A percentile compares a stretch with the other conserved stretches of the same genome.
Conservation (phyloP, 2,888 invertebrate genomes). For the Amphipoea oculea region DNA sequence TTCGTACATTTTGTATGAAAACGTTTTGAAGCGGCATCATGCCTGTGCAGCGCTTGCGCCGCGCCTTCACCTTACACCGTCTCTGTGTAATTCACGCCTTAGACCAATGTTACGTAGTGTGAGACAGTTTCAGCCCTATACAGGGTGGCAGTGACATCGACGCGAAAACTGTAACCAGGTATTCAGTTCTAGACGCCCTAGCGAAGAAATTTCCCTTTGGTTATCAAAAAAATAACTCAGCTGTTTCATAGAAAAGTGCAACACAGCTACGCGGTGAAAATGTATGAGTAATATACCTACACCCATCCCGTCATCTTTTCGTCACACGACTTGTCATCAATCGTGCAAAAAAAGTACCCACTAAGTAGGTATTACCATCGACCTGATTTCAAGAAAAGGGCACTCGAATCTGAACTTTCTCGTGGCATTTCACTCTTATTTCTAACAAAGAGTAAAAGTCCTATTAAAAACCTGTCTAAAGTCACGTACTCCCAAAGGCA, state of each 20-base stretch:
- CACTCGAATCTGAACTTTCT: not conserved
- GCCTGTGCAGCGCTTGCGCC: too few species aligned
- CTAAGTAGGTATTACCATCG: not conserved
- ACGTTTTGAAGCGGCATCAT: too few species aligned
- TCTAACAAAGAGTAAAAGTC: not conserved
- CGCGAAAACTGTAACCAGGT: not conserved
- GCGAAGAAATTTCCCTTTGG: not conserved
- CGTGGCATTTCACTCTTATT: not conserved
- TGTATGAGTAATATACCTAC: not conserved
- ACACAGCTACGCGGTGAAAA: not conserved
- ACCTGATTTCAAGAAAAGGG: not conserved
- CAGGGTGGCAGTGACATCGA: not conserved
- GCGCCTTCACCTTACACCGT: too few species aligned
- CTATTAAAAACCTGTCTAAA: slow-evolving; percentile 2
- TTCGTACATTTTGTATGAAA: too few species aligned
- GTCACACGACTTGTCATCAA: slow-evolving; percentile 6
- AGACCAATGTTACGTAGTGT: too few species aligned
- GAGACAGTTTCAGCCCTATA: too few species aligned
- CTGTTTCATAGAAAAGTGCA: not conserved
- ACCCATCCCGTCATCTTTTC: not conserved
- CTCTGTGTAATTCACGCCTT: too few species aligned
- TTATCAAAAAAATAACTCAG: not conserved
- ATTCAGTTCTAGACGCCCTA: not conserved
- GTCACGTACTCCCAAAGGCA: slow-evolving; percentile 26
- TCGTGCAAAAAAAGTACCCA: not conserved